Evolutionary conservation across 2,797 vertebrate genomes (phyloP).

Genomic region (Coluber constrictor): DNA sequence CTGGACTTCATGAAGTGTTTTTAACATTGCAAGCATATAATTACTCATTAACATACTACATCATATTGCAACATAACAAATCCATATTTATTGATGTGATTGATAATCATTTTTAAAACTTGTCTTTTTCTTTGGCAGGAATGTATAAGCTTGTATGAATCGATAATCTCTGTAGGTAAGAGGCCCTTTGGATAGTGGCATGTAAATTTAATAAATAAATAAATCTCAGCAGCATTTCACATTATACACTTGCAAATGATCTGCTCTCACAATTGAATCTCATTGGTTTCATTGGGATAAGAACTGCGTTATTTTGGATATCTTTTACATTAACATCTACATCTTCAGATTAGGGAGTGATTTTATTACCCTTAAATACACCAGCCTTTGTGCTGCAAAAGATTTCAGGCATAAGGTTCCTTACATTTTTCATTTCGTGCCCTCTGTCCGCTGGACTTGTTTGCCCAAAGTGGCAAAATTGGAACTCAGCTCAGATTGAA

Average conservation of each 20-base stretch:
- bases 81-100: neutral
- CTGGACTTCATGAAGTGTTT: neutral
- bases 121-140: neutral
- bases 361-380: conserved; percentile 29
- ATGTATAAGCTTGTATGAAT: neutral
- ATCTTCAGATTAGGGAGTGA: neutral
- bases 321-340: neutral
- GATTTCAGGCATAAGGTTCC: conserved; percentile 52
- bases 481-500: conserved; percentile 46
- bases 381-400: conserved; percentile 55
- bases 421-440: conserved; percentile 60
- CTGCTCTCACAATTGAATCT: neutral
- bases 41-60: neutral
- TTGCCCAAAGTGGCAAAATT: conserved; percentile 40
- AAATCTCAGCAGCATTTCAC: neutral
- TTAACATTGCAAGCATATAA: neutral
- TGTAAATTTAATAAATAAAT: neutral
- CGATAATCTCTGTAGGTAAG: neutral
- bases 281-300: neutral
- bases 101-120: neutral
- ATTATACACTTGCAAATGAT: too few relatives aligned
- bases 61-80: neutral
- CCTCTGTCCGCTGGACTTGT: conserved; percentile 39
- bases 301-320: neutral
- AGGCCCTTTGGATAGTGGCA: neutral